Evolutionary conservation across 2,888 invertebrate genomes (phyloP).

Genomic region (Sinohyriopsis cumingii): DNA sequence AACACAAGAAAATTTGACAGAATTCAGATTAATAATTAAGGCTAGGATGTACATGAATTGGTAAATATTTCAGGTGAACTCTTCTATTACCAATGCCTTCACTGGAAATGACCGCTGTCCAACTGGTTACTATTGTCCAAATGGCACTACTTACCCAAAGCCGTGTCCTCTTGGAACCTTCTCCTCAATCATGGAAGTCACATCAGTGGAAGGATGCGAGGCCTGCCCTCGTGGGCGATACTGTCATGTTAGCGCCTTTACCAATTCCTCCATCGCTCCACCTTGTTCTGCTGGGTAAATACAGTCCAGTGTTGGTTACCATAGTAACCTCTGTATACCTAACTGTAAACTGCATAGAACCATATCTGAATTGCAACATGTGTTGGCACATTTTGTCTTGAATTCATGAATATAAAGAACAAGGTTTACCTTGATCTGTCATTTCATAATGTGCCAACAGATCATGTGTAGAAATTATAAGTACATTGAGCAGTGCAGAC

Average conservation of each 20-base stretch:
- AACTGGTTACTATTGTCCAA: constrained; percentile 66
- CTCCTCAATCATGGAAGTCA: constrained; percentile 57
- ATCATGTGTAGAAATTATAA: too few species aligned
- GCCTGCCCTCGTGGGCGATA: constrained; percentile 65
- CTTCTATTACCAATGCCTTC: constrained; percentile 53
- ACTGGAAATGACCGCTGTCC: constrained; percentile 69
- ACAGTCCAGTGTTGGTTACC: too few species aligned
- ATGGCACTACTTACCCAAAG: constrained; percentile 60
- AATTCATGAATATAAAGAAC: too few species aligned
- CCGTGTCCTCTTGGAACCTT: constrained; percentile 68
- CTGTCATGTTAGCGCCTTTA: constrained; percentile 65
- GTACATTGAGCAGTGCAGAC: too few species aligned
- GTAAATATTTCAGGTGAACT: constrained; percentile 50
- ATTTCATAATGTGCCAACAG: too few species aligned
- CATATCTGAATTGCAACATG: too few species aligned
- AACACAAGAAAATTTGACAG: neutral
- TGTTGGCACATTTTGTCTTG: too few species aligned
- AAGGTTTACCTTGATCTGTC: too few species aligned
- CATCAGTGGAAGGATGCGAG: constrained; percentile 54
- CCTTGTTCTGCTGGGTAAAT: constrained; percentile 39
- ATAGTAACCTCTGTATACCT: too few species aligned
- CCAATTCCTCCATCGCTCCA: constrained; percentile 40
- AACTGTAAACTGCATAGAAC: too few species aligned
- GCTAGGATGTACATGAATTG: neutral
- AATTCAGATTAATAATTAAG: neutral